Evolutionary conservation across 2,113 vertebrate genomes (phyloP).

Genomic region (Chaetops frenatus): DNA sequence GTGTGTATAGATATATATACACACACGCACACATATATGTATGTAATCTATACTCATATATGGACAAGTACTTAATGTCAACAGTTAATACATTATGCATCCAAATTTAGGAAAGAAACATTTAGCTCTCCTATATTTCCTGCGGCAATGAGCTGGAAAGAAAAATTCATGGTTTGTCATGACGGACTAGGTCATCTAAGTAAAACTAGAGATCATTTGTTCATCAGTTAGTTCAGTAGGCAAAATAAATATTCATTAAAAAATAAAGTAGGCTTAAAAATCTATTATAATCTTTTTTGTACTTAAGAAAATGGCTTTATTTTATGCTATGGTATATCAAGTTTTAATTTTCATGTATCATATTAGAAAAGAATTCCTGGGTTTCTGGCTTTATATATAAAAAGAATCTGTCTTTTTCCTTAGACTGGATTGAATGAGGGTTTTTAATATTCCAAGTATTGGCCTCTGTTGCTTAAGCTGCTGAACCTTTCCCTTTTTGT

Average conservation of each 20-base stretch:
- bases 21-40: too few relatives aligned
- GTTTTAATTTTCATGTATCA: background rate
- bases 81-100: background rate
- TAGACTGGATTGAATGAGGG: background rate
- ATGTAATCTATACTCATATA: too few relatives aligned
- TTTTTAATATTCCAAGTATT: background rate
- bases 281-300: background rate
- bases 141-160: background rate
- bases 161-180: background rate
- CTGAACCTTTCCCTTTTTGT: background rate
- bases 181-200: background rate
- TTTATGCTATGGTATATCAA: background rate
- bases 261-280: background rate
- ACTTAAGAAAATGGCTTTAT: background rate
- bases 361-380: background rate
- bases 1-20: accelerated
- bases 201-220: background rate
- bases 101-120: background rate
- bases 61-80: background rate
- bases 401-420: background rate
- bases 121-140: background rate
- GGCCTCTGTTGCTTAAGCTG: background rate
- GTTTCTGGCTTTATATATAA: background rate
- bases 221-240: background rate
- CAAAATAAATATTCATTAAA: background rate